phyloP scores from a whole-genome alignment of 2,888 invertebrate genomes.

The Gymnocheta viridis region DNA sequence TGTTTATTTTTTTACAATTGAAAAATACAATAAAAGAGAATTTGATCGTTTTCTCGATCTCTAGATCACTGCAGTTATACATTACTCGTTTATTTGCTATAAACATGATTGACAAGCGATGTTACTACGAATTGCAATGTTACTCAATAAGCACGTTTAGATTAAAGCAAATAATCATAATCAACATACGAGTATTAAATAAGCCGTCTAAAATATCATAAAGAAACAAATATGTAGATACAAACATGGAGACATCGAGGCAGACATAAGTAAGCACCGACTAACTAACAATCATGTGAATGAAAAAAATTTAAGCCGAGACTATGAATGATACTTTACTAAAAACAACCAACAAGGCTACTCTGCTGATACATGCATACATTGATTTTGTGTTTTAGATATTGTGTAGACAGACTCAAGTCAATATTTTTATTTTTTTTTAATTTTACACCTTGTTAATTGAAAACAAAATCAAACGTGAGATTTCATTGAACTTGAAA shows the following conservation, averaged over 20 bases:
- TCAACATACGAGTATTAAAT: conserved; percentile 26
- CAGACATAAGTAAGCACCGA: conserved; percentile 6
- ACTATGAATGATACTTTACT: conserved; percentile 43
- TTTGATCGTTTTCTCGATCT: no score
- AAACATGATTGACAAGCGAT: conserved; percentile 64
- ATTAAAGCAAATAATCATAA: conserved; percentile 10
- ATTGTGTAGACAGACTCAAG: conserved; percentile 24
- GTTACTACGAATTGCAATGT: conserved; percentile 25
- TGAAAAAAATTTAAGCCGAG: background rate
- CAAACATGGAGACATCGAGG: background rate
- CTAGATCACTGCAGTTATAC: no score
- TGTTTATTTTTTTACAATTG: no score
- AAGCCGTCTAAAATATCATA: conserved; percentile 15
- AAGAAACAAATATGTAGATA: background rate
- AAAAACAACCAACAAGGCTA: background rate
- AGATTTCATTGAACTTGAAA: conserved; percentile 70
- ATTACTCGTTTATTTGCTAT: background rate
- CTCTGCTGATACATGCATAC: background rate
- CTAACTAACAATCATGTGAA: conserved; percentile 28
- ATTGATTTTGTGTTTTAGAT: conserved; percentile 14
- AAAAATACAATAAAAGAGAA: no score
- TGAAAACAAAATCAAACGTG: conserved; percentile 57
- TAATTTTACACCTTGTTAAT: conserved; percentile 37
- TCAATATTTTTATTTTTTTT: conserved; percentile 18
- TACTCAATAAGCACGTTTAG: conserved; percentile 13